These are phyloP conservation scores for Lathronympha strigana DNA, from an alignment of 2,888 invertebrate genomes.

Conservation along the genomic window DNA sequence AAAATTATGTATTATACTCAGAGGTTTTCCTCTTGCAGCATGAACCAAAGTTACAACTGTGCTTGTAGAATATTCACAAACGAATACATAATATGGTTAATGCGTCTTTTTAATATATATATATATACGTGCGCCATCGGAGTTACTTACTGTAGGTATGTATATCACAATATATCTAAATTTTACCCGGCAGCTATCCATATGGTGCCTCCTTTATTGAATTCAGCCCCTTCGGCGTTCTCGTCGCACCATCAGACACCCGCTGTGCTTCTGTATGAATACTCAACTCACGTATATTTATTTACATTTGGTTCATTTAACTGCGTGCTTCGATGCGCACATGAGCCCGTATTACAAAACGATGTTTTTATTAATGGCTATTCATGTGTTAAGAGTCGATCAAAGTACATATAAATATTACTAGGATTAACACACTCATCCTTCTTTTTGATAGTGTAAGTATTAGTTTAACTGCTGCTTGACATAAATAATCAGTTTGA, in stretches of 20 bases:
- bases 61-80: not conserved
- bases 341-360: conserved; percentile 62
- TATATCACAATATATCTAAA: conserved; percentile 29
- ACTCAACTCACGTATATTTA: conserved; percentile 72
- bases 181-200: conserved; percentile 49
- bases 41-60: not conserved
- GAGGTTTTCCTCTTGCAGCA: conserved; percentile 8
- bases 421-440: not conserved
- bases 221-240: conserved; percentile 67
- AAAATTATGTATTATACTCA: conserved; percentile 4
- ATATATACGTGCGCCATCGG: too few species aligned
- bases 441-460: not conserved
- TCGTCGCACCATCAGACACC: conserved; percentile 55
- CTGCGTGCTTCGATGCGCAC: conserved; percentile 70
- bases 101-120: too few species aligned
- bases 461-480: not conserved
- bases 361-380: conserved; percentile 56
- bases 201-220: conserved; percentile 69
- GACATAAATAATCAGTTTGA: too few species aligned
- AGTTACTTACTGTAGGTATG: not conserved
- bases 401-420: conserved; percentile 1
- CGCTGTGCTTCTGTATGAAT: conserved; percentile 72
- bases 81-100: too few species aligned
- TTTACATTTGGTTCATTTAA: conserved; percentile 83
- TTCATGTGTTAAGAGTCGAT: not conserved